phyloP scores from a whole-genome alignment of 2,888 invertebrate species.

The Aphodius sticticus region DNA sequence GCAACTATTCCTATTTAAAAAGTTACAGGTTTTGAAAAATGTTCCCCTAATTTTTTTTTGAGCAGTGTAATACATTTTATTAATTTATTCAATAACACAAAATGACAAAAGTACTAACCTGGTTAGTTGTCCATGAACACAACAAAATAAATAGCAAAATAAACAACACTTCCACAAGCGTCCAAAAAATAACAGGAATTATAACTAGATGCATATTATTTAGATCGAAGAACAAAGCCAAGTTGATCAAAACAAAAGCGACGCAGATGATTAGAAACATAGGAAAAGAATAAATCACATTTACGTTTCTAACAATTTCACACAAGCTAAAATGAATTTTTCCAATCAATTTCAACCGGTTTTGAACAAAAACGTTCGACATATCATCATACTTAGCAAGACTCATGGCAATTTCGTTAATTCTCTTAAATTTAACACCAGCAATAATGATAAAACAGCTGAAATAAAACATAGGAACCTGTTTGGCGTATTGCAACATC shows the following conservation, averaged over 20 bases:
- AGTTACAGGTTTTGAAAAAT: no score
- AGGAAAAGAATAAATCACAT: not conserved
- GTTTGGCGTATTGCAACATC: not conserved
- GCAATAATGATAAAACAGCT: not conserved
- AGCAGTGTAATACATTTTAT: no score
- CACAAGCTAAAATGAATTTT: not conserved
- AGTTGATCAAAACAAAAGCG: not conserved
- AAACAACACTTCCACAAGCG: not conserved
- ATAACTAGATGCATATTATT: not conserved
- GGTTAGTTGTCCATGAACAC: not conserved
- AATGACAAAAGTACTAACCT: not conserved
- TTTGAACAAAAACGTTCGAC: not conserved
- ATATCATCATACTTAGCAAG: not conserved
- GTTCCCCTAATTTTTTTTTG: no score
- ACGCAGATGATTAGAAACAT: not conserved
- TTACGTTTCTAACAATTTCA: not conserved
- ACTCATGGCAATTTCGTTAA: not conserved
- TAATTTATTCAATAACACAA: no score
- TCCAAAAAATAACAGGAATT: not conserved
- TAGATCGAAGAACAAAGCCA: not conserved
- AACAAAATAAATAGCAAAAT: not conserved
- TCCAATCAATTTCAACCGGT: not conserved
- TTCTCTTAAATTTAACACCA: not conserved
- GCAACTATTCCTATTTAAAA: no score
- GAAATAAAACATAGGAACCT: not conserved